Percentiles rank a stretch among this genome's conserved stretches.
phyloP scores from a whole-genome alignment of 2,888 invertebrate species.

The Agonopterix arenella region DNA sequence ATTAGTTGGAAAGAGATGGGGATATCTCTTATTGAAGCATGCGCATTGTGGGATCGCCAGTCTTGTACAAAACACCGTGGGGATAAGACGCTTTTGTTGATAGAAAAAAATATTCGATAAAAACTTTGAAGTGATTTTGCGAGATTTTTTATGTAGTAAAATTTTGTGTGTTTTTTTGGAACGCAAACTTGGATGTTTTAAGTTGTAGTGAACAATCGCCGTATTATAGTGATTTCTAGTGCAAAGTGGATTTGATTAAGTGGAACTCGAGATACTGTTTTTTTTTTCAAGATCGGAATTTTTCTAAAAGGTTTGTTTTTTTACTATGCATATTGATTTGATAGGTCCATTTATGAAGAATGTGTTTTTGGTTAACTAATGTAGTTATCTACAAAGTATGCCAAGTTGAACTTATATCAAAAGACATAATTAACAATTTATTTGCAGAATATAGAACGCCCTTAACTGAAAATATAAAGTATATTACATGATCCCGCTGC shows the following conservation, averaged over 20 bases:
- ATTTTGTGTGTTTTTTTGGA: too few species aligned
- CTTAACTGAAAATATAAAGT: too few species aligned
- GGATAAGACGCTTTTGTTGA: conserved; percentile 16
- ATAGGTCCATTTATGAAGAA: background rate
- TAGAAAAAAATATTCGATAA: background rate
- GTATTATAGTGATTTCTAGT: conserved; percentile 1
- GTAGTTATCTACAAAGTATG: background rate
- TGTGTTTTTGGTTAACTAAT: background rate
- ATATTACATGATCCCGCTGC: too few species aligned
- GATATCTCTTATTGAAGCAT: conserved; percentile 45
- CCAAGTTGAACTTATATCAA: background rate
- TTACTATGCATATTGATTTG: conserved; percentile 9
- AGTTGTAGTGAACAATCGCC: background rate
- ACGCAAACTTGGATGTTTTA: too few species aligned
- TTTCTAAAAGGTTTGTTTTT: conserved; percentile 11
- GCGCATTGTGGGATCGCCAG: conserved; percentile 34
- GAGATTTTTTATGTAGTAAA: background rate
- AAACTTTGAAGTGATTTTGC: background rate
- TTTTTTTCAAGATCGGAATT: conserved; percentile 23
- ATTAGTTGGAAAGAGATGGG: conserved; percentile 27
- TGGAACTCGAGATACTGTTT: conserved; percentile 23
- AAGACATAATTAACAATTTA: too few species aligned
- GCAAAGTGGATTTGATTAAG: conserved; percentile 20
- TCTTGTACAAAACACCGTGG: conserved; percentile 22
- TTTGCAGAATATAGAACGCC: too few species aligned